Percentiles rank a stretch among this genome's conserved stretches.
phyloP scores from a whole-genome alignment of 2,113 vertebrate genomes.

The Cyrtonyx montezumae region DNA sequence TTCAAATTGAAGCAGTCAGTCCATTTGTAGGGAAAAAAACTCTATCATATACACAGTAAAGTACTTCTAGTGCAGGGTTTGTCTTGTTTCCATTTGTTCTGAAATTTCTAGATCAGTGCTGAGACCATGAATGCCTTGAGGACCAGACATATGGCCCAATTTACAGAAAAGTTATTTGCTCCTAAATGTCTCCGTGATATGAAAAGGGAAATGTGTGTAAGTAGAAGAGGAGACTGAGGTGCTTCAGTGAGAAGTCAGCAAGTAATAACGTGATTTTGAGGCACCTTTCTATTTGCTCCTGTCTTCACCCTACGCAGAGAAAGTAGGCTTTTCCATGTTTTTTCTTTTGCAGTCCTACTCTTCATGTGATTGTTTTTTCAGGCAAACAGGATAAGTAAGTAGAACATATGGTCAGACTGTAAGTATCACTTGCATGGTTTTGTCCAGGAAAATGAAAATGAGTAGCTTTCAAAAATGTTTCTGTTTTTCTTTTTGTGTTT shows the following conservation, averaged over 20 bases:
- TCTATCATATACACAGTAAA: background rate
- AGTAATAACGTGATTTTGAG: conserved; percentile 50
- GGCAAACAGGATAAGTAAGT: background rate
- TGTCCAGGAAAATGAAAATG: background rate
- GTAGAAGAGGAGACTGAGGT: conserved; percentile 26
- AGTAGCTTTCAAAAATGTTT: background rate
- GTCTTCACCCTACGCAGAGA: background rate
- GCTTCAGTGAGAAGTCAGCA: conserved; percentile 49
- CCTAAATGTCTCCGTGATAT: background rate
- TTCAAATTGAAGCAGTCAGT: conserved; percentile 34
- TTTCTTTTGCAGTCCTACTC: background rate
- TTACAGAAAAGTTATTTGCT: conserved; percentile 33
- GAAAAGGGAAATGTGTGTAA: conserved; percentile 21
- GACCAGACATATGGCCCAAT: background rate
- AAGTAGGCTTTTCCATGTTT: background rate
- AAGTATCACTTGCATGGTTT: background rate
- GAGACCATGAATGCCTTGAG: background rate
- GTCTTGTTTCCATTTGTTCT: background rate
- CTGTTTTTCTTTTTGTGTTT: too few relatives aligned
- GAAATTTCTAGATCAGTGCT: conserved; percentile 32
- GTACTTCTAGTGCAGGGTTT: background rate
- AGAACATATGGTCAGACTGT: background rate
- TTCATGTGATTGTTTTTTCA: background rate
- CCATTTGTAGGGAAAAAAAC: background rate
- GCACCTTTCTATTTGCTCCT: conserved; percentile 31